Percentiles rank a stretch among this genome's conserved stretches.
Conservation (phyloP, 2,888 invertebrate species). For the Scaptomyza cyrtandrae region DNA sequence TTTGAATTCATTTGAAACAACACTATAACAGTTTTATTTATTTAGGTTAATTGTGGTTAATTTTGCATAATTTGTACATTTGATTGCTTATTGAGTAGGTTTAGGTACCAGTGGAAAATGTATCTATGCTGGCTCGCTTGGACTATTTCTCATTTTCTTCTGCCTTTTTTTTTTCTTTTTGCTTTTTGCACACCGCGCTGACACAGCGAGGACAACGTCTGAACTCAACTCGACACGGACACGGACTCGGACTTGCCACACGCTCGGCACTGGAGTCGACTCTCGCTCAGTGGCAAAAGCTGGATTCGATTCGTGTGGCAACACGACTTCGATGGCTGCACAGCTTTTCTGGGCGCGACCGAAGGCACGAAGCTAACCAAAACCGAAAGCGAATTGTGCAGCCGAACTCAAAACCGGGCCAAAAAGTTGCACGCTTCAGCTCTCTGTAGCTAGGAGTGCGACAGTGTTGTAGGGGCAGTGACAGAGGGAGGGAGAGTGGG, state of each 20-base stretch:
- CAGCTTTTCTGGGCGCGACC: conserved; percentile 49
- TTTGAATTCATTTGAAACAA: not conserved
- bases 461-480: not conserved
- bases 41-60: not conserved
- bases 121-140: conserved; percentile 71
- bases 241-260: conserved; percentile 60
- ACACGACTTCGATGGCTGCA: conserved; percentile 27
- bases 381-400: conserved; percentile 1
- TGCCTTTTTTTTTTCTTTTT: conserved; percentile 11
- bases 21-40: not conserved
- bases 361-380: conserved; percentile 12
- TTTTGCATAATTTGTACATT: conserved; percentile 36
- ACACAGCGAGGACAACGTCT: conserved; percentile 65
- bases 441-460: conserved; percentile 14
- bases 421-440: conserved; percentile 43
- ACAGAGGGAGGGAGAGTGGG: not conserved
- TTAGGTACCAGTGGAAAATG: conserved; percentile 71
- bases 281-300: conserved; percentile 45
- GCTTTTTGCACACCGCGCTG: conserved; percentile 64
- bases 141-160: conserved; percentile 46
- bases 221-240: conserved; percentile 77
- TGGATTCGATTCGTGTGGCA: conserved; percentile 2
- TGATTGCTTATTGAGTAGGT: conserved; percentile 4
- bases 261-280: conserved; percentile 41
- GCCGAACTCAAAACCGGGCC: conserved; percentile 18